Percentiles rank a stretch among this genome's conserved stretches.
Conservation (phyloP, 2,113 vertebrate species). For the Taurulus bubalis region DNA sequence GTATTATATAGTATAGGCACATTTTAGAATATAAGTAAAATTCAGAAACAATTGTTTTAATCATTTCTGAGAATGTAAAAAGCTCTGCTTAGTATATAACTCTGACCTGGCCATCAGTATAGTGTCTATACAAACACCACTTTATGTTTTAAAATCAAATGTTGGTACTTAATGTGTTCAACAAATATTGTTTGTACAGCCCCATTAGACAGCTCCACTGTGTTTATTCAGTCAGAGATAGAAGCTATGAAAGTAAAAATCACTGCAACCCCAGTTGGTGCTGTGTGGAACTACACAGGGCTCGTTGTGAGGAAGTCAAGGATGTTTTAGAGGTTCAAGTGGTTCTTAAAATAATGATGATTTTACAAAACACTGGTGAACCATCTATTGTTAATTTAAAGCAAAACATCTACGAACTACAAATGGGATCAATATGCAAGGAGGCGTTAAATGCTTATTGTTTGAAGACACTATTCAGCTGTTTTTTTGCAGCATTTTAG, state of each 20-base stretch:
- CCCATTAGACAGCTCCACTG: not conserved
- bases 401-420: constrained; percentile 5
- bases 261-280: not conserved
- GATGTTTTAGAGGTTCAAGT: constrained; percentile 28
- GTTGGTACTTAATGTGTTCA: not conserved
- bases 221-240: constrained; percentile 11
- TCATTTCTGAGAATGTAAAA: constrained; percentile 5
- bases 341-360: constrained; percentile 27
- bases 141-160: constrained; percentile 1
- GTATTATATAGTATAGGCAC: not conserved
- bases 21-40: not conserved
- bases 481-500: not conserved
- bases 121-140: not conserved
- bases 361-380: constrained; percentile 21
- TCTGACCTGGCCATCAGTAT: not conserved
- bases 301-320: not conserved
- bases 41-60: not conserved
- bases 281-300: not conserved
- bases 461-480: not conserved
- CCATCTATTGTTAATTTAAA: constrained; percentile 24
- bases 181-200: not conserved
- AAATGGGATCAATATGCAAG: constrained; percentile 24
- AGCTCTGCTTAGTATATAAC: not conserved
- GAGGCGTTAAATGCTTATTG: not conserved
- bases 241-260: constrained; percentile 10